Evolutionary conservation across 1,140 invertebrate genomes (phyloP), one percentile per base, ranked within the genome.

Genomic region (Forficula auricularia): DNA sequence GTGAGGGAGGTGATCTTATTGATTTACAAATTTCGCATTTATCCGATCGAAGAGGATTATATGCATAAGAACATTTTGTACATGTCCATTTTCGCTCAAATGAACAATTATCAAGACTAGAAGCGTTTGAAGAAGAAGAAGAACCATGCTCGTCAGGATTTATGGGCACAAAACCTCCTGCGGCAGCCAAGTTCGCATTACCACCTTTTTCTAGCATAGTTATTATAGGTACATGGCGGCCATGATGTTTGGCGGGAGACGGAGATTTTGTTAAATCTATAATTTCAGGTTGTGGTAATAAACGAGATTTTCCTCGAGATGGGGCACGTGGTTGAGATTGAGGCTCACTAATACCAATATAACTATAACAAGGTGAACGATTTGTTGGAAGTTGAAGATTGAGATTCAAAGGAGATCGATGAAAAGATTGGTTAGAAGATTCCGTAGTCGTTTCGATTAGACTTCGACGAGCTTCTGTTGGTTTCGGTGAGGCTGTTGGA

Each of bases 41-140:
- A 16, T 75, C 71, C 32, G 74, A 73, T 71, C 78, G 79, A 48
- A 82, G 69, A 41, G 79, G 75, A 64, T 89, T 89, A 57, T 85
- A 86, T 37, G 82, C 79, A 61, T 81, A 88, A 52, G 82, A 85
- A 60, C 84, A 90, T 59, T 84, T 78, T 43, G 70, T 66, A 63
- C 84, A 90, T 37, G 79, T 82, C 84, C 84, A 89, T 74, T 82
- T 81, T 46, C 81, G 72, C 44, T 68, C 68, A 15, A 70, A 50
- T 38, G 38, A 50, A 38, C 35, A 44, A 35, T 42, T 37, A 36
- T n/a, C 44, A 30, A 43, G 34, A 19, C 38, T 36, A 46, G 44
- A 30, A 18, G 38, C 32, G 18, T 35, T 41, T 32, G 41, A 42
- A n/a, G 45, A 46, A 12, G 38, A 47, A 14, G 40, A 31, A 6